Base-by-base conservation (phyloP, 2,797 vertebrate genomes). In the Vespertilio murinus region DNA sequence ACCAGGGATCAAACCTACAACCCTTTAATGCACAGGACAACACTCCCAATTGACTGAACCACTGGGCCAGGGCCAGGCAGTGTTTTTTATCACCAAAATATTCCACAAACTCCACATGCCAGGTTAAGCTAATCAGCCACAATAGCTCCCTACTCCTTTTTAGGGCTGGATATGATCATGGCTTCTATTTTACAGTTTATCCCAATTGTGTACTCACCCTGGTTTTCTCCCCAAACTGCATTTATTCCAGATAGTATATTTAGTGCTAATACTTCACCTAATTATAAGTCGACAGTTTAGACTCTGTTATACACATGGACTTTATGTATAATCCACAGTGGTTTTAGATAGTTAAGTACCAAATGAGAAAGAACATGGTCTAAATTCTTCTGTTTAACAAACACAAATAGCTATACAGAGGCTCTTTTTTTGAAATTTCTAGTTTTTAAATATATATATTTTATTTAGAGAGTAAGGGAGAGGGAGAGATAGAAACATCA, bases 301-400 rank as follows among this genome's bases (percentile, higher is more conserved):
- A 95, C 28, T 88, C 64, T 64, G 52, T 65, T 74, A 52, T 33
- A 40, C 13, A 1, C 0, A 0, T 49, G 42, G 10, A 54, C 6
- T 80, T 82, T 90, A 33, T 47, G n/a, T n/a, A 65, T 49, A 61
- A n/a, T 35, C 52, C 49, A 74, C 6, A 71, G 30, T 17, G 6
- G 54, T 77, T 94, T 91, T 42, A 56, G 40, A 82, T 20, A 10
- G 0, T 56, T 56, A 94, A 65, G 33, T 56, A 65, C 14, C 75
- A 91, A 80, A 74, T 47, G 35, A 52, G 33, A 93, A 93, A 28
- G 33, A 67, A 85, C 13, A 73, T 0, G 8, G 3, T 38, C 47
- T 81, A 91, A 67, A 73, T 35, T 86, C 13, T 94, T 85, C 74
- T 59, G 25, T 59, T 82, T 92, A 69, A 82, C 54, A 91, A 91